Evolutionary conservation across 1,140 invertebrate genomes (phyloP).

Genomic region (Drosophila watanabei): DNA sequence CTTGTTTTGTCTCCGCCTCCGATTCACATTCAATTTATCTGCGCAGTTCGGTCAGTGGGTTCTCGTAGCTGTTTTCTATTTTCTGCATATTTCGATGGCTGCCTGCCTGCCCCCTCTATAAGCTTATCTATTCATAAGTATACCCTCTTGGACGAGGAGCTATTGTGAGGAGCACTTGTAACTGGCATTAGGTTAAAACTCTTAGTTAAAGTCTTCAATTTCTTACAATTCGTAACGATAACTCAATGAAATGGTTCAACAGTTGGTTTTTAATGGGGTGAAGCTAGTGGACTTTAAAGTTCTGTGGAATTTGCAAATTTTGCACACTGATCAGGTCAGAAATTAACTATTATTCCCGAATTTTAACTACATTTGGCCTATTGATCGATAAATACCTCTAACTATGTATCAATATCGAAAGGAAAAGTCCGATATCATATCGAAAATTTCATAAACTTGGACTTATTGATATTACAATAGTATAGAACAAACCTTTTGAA

Average conservation of each 20-base stretch:
- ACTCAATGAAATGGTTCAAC: neutral
- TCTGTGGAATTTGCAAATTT: neutral
- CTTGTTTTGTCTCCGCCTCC: constrained; percentile 22
- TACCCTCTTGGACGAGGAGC: neutral
- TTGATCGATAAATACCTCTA: neutral
- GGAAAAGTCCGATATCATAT: neutral
- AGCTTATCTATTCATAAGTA: constrained; percentile 18
- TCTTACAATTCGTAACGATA: neutral
- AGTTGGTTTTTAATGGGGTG: neutral
- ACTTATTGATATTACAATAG: too few species aligned
- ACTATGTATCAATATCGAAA: neutral
- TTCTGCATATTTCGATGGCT: constrained; percentile 12
- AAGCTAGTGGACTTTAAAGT: neutral
- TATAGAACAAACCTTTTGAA: neutral
- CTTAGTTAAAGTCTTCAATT: neutral
- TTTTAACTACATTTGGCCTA: neutral
- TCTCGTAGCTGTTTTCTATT: neutral
- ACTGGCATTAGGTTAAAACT: neutral
- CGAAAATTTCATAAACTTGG: neutral
- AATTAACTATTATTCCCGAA: too few species aligned
- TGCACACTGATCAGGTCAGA: too few species aligned
- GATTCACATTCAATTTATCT: constrained; percentile 40
- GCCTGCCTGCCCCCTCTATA: neutral
- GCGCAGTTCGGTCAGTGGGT: constrained; percentile 23
- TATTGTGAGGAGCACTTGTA: neutral